A percentile compares a stretch with the other conserved stretches of the same genome.
Evolutionary conservation across 1,140 invertebrate genomes (phyloP).

Genomic region (Varroa destructor): DNA sequence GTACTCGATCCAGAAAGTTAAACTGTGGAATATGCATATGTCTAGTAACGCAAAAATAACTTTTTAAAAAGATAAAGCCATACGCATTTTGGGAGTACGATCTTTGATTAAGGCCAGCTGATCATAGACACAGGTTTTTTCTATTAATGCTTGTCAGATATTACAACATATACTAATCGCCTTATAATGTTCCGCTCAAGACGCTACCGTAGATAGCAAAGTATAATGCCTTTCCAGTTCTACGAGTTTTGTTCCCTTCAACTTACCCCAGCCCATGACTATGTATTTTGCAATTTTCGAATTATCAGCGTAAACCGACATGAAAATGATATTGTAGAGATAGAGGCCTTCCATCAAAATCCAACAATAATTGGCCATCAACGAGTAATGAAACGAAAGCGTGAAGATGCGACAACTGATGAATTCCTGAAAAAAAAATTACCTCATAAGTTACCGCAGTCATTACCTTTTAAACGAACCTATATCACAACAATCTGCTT

Average conservation of each 20-base stretch:
- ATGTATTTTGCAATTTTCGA: slow-evolving; percentile 54
- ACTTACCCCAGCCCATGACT: slow-evolving; percentile 58
- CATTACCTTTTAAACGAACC: neutral
- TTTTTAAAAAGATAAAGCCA: no score
- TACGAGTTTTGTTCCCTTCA: neutral
- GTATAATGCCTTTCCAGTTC: neutral
- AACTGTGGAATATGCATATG: no score
- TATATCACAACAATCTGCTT: no score
- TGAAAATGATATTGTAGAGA: slow-evolving; percentile 61
- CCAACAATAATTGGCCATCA: slow-evolving; percentile 63
- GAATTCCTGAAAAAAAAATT: slow-evolving; percentile 40
- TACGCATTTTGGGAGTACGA: no score
- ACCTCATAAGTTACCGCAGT: neutral
- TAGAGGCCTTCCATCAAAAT: slow-evolving; percentile 69
- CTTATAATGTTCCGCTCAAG: no score
- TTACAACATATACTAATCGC: no score
- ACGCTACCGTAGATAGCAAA: no score
- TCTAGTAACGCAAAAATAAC: no score
- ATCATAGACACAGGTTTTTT: no score
- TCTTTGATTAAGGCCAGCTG: no score
- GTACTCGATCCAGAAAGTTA: no score
- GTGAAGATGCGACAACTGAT: slow-evolving; percentile 58
- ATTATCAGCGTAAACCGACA: slow-evolving; percentile 56
- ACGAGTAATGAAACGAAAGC: slow-evolving; percentile 55
- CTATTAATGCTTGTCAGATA: no score